Base-by-base conservation (phyloP, 2,888 invertebrate species). In the Orgyia antiqua region DNA sequence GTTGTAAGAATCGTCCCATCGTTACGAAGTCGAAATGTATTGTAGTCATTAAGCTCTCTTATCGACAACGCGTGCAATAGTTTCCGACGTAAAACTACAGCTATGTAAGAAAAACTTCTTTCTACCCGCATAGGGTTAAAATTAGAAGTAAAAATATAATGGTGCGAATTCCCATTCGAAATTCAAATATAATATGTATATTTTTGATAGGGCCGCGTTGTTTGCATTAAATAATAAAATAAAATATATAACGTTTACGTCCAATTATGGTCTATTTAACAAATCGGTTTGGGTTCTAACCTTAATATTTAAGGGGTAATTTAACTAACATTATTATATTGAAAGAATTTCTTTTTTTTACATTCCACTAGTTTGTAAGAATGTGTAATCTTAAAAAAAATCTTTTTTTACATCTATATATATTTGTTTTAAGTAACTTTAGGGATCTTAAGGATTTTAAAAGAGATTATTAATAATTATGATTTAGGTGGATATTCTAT, bases 211-310 rank as follows among this genome's bases (percentile, higher is more conserved):
- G 13, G 24, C 9, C 40, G 32, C 33, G 31, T 35, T 29, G 39
- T 18, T 31, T 2, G 38, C 35, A 33, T 27, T 33, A 28, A 43
- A 45, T 31, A 30, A 48, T 38, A 45, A 39, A 41, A 37, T 42
- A 31, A 23, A 23, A 23, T 20, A 39, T 37, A 50, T 33, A 50
- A 32, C 7, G 10, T 17, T 48, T 52, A 56, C 63, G 63, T 70
- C 67, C 67, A 67, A 51, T 63, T 56, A 56, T 38, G 64, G 58
- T 66, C 60, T 74, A 70, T 68, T 68, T 59, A 71, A 60, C 55
- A 49, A 62, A 63, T 62, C 62, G 83, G 84, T 77, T 82, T 82
- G 74, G 84, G 82, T 74, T 68, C 66, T 82, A 82, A 84, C 78
- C 76, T 70, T 69, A 77, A 79, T 53, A 55, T 45, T 52, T 80